Evolutionary conservation across 2,113 vertebrate species (phyloP).

Genomic region (Pao palembangensis): DNA sequence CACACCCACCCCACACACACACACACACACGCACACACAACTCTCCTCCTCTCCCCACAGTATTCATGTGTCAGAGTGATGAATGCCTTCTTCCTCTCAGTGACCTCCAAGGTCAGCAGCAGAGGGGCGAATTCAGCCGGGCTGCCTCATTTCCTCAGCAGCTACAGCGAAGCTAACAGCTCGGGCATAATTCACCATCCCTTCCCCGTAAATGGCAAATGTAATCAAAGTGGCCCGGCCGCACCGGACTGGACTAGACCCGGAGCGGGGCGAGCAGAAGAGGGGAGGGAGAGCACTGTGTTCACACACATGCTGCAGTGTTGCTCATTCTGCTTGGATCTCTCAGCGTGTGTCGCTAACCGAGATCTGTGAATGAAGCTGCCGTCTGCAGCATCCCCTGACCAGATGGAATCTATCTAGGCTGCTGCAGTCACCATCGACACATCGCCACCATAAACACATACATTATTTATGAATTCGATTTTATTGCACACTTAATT

Average conservation of each 20-base stretch:
- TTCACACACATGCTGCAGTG: constrained; percentile 22
- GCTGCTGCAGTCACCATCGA: constrained; percentile 30
- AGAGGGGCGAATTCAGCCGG: constrained; percentile 41
- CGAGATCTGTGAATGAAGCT: constrained; percentile 42
- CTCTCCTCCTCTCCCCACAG: constrained; percentile 38
- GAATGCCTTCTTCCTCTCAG: constrained; percentile 63
- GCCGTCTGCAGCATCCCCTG: constrained; percentile 41
- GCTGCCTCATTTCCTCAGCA: constrained; percentile 43
- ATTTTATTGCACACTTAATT: constrained; percentile 69
- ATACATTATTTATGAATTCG: constrained; percentile 69
- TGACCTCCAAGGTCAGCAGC: constrained; percentile 68
- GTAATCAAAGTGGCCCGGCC: constrained; percentile 57
- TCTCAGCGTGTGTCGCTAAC: constrained; percentile 23
- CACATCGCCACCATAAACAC: constrained; percentile 57
- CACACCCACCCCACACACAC: too few relatives aligned
- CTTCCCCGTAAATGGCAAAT: constrained; percentile 60
- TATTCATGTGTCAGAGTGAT: constrained; percentile 60
- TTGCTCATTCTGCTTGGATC: constrained; percentile 32
- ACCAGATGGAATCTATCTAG: constrained; percentile 51
- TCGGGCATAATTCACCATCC: constrained; percentile 52
- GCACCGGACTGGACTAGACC: constrained; percentile 29
- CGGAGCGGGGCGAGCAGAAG: not conserved
- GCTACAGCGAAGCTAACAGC: constrained; percentile 49
- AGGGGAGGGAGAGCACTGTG: too few relatives aligned
- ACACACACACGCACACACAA: not conserved